Evolutionary conservation across 1,140 invertebrate species (phyloP).

Genomic region (Saxidomus purpurata): DNA sequence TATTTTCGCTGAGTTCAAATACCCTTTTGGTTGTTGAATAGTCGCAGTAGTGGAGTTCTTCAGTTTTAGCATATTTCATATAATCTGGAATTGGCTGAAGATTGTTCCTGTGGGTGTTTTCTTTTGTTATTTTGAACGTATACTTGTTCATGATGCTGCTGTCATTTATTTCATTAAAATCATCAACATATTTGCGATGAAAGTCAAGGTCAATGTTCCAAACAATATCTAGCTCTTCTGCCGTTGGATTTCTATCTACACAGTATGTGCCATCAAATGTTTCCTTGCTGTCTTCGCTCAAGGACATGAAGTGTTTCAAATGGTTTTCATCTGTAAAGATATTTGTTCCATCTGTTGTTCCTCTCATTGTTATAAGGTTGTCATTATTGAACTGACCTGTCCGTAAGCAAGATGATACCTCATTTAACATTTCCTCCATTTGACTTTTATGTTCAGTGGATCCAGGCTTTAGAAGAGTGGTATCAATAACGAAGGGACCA

Average conservation of each 20-base stretch:
- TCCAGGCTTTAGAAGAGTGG: neutral
- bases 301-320: neutral
- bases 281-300: neutral
- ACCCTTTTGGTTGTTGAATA: neutral
- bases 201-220: neutral
- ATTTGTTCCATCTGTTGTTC: neutral
- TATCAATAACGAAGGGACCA: neutral
- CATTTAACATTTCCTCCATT: neutral
- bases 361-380: neutral
- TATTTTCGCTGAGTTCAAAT: neutral
- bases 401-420: neutral
- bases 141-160: neutral
- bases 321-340: neutral
- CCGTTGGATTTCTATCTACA: neutral
- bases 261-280: neutral
- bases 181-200: neutral
- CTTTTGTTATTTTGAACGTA: neutral
- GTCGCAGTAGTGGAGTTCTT: neutral
- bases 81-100: neutral
- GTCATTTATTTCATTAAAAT: neutral
- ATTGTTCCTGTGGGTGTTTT: neutral
- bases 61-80: neutral
- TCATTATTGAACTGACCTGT: neutral
- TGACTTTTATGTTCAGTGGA: neutral
- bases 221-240: neutral